phyloP scores from a whole-genome alignment of 1,140 invertebrate genomes.

The Microplitis demolitor region DNA sequence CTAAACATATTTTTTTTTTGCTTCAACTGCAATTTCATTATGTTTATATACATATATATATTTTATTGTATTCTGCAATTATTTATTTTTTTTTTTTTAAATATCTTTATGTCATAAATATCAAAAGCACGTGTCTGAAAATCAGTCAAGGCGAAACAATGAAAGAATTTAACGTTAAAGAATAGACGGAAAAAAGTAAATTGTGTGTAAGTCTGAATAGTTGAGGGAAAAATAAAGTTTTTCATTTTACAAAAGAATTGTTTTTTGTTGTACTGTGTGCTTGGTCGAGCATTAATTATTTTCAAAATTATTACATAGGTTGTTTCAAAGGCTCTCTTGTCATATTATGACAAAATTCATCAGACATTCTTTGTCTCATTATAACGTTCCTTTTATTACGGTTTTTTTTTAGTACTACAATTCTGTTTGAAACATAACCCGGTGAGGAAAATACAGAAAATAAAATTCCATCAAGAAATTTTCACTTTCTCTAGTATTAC shows the following conservation, averaged over 20 bases:
- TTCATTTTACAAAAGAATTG: neutral
- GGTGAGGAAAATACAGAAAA: slow-evolving; percentile 2
- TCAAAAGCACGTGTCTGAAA: no score
- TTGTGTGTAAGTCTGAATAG: neutral
- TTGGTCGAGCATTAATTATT: slow-evolving; percentile 35
- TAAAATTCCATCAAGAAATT: neutral
- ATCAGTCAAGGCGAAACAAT: no score
- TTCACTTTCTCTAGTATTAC: neutral
- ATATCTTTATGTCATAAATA: no score
- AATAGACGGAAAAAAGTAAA: no score
- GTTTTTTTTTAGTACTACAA: no score
- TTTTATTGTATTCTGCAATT: neutral
- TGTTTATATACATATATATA: neutral
- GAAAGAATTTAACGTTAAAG: no score
- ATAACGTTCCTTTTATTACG: no score
- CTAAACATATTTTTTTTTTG: neutral
- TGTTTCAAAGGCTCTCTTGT: slow-evolving; percentile 4
- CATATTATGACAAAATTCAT: neutral
- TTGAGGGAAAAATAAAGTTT: neutral
- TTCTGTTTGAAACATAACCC: neutral
- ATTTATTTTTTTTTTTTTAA: no score
- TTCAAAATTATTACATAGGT: slow-evolving; percentile 35
- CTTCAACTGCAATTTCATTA: neutral
- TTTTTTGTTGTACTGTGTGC: slow-evolving; percentile 5
- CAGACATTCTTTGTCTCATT: neutral